Base-by-base conservation (phyloP, 2,797 vertebrate species). In the Poeciliopsis paucimaculata region DNA sequence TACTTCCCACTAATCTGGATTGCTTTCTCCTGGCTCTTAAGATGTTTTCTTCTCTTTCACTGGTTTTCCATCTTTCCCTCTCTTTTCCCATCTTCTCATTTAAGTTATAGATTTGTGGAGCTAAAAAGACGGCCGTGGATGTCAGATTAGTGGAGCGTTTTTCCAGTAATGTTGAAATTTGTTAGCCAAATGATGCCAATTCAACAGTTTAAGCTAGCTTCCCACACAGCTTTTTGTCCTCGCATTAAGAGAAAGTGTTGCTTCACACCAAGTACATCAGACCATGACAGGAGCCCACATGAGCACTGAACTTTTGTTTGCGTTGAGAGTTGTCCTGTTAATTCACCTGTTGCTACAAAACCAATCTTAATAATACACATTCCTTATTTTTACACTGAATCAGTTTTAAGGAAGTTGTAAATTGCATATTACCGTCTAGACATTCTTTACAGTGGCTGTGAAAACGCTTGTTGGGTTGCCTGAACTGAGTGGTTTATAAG, bases 1-100 rank as follows among this genome's bases (percentile, higher is more conserved):
- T 51, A 80, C 77, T 92, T 91, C 88, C 90, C 85, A 87, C 87
- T 87, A 90, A 53, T 79, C 82, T 79, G n/a, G n/a, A 87, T 88
- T 41, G 16, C 79, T 89, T 87, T 81, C 43, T 72, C 64, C 51
- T 51, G 82, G 46, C 70, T 60, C 43, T 62, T 80, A 70, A 75
- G 23, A 84, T 87, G 83, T 76, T 55, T 90, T 84, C 46, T 64
- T 84, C 39, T 16, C 53, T 77, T 75, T 78, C 23, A 23, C 53
- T 47, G 72, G 5, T 60, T 53, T 43, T n/a, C 77, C 70, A 84
- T 83, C 60, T 73, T 18, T 34, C 31, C 34, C 60, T 62, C 8
- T 26, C 20, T 26, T 6, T 68, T 41, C 20, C 64, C 43, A 46
- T 81, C 18, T 5, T 71, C 26, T 43, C 6, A n/a, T 45, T n/a